Conservation (phyloP, 2,888 invertebrate genomes). For the Micropterix aruncella region DNA sequence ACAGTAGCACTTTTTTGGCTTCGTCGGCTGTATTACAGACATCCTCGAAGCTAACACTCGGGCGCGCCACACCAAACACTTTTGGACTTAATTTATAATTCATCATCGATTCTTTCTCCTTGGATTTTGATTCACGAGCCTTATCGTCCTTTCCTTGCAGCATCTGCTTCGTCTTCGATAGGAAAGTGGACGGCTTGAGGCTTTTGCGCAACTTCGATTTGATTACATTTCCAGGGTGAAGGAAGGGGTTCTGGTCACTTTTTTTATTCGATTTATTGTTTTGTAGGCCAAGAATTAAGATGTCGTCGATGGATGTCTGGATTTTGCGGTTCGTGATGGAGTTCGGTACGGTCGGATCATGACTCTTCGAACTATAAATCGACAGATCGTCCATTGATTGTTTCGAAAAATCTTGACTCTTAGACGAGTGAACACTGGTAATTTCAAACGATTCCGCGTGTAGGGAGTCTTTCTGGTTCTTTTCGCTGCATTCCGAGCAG, state of each 20-base stretch:
- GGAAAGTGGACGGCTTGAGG: conserved; percentile 24
- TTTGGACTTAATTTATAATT: conserved; percentile 49
- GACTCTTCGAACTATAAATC: conserved; percentile 42
- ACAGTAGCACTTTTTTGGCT: conserved; percentile 14
- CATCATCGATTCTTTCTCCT: conserved; percentile 17
- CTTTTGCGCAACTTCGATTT: conserved; percentile 22
- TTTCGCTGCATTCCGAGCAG: not conserved
- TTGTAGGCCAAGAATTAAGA: conserved; percentile 32
- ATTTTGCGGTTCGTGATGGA: conserved; percentile 17
- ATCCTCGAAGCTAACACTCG: conserved; percentile 22
- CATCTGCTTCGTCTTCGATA: conserved; percentile 26
- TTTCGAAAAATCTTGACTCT: conserved; percentile 11
- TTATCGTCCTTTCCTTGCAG: conserved; percentile 12
- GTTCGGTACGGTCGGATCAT: conserved; percentile 22
- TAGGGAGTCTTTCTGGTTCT: not conserved
- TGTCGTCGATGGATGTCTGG: conserved; percentile 43
- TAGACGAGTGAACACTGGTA: conserved; percentile 30
- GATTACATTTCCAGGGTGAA: conserved; percentile 22
- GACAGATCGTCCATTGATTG: conserved; percentile 38
- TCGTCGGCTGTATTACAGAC: conserved; percentile 18
- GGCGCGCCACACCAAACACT: conserved; percentile 37
- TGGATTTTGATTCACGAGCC: conserved; percentile 2
- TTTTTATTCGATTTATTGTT: conserved; percentile 16
- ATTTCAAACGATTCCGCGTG: conserved; percentile 34
- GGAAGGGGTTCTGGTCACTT: conserved; percentile 27